Base-by-base conservation (phyloP, 1,140 invertebrate species). In the Notospermus geniculatus region DNA sequence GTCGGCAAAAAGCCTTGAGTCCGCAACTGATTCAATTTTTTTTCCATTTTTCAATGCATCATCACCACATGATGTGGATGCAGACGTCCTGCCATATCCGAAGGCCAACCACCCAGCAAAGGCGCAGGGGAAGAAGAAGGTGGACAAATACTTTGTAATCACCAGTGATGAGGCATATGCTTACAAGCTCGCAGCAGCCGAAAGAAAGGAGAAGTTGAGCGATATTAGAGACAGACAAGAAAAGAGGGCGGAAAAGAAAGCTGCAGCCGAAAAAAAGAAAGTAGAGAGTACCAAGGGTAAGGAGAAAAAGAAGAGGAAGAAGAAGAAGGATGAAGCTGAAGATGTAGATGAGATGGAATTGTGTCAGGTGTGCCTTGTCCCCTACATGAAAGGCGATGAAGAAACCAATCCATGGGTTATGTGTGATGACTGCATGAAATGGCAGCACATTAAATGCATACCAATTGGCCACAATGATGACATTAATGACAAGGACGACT, bases 11-110 rank as follows among this genome's bases (percentile, higher is more conserved):
- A 7, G 5, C 15, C 5, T 4, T 4, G 4, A 4, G 15, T 4
- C 32, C 4, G 32, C 32, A 36, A 36, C 5, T 36, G 15, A 15
- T 36, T 36, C 32, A 4, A 36, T 15, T 7, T 36, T 36, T 36
- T 36, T 36, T 50, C 46, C 46, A n/a, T 50, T 50, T n/a, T 50
- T n/a, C 46, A 50, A 50, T 27, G 25, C n/a, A 7, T 50, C 46
- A 19, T 23, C n/a, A 9, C 46, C 46, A 23, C n/a, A 19, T 23
- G 25, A 27, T 50, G 25, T 19, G n/a, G 25, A 50, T 27, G 25
- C 19, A 19, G 46, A 50, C n/a, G 46, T 50, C 4, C 46, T 50
- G 25, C n/a, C 25, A 7, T 50, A 50, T n/a, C 46, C 46, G 4
- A 50, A n/a, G 25, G n/a, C n/a, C n/a, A 23, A 5, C 25, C 25